Evolutionary conservation across 2,113 vertebrate genomes (phyloP).

Genomic region (Benitochromis conjunctus): DNA sequence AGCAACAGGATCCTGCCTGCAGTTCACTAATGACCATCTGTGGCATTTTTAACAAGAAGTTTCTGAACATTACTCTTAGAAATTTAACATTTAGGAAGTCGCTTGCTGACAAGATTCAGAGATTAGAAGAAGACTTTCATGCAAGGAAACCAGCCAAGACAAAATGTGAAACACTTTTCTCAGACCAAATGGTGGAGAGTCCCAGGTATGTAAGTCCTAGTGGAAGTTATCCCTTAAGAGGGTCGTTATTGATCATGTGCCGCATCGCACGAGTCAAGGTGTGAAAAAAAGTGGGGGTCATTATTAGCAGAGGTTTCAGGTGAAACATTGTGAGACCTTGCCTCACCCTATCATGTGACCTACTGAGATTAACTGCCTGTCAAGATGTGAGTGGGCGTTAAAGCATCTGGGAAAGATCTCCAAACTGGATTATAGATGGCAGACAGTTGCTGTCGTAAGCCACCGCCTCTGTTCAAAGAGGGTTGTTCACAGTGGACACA

Average conservation of each 20-base stretch:
- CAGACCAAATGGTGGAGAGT: neutral
- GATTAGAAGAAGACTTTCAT: neutral
- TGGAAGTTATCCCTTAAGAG: neutral
- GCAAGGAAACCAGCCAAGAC: neutral
- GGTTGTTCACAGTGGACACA: no score
- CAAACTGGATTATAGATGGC: neutral
- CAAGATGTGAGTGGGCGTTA: neutral
- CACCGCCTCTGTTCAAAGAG: no score
- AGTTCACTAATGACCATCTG: neutral
- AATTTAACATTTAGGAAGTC: neutral
- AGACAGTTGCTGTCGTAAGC: neutral
- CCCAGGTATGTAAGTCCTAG: neutral
- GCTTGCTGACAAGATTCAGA: neutral
- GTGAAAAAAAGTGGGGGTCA: neutral
- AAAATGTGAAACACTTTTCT: neutral
- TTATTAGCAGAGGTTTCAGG: neutral
- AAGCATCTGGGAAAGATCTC: neutral
- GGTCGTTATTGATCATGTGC: fast-evolving
- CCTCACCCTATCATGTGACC: neutral
- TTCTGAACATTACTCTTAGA: neutral
- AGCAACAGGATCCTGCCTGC: neutral
- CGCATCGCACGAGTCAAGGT: neutral
- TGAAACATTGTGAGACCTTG: neutral
- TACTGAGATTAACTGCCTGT: neutral
- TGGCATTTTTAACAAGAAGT: neutral